Conservation (phyloP, 92 coral and sea anemone species). For the Porites evermanni region DNA sequence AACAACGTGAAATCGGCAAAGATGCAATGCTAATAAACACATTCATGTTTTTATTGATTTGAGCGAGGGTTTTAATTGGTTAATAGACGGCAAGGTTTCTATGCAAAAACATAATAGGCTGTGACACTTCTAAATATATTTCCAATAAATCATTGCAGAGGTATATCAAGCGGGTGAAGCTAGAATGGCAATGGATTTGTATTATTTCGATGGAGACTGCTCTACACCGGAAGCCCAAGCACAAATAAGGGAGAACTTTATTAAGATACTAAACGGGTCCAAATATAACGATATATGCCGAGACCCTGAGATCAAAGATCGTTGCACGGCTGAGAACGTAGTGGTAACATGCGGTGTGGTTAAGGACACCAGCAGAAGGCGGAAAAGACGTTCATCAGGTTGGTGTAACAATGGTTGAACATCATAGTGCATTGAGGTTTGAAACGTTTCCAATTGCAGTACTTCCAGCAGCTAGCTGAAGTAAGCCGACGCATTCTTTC, state of each 20-base stretch:
- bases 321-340: constrained; percentile 58
- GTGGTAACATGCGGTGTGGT: constrained; percentile 49
- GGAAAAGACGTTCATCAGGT: constrained; percentile 26
- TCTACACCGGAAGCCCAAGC: constrained; percentile 44
- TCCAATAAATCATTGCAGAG: constrained; percentile 19
- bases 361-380: not conserved
- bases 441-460: too few species aligned
- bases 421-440: too few species aligned
- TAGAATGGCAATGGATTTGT: constrained; percentile 50
- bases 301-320: constrained; percentile 32
- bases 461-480: too few species aligned
- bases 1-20: too few species aligned
- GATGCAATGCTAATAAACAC: too few species aligned
- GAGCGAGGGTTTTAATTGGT: too few species aligned
- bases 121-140: too few species aligned
- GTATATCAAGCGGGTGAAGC: constrained; percentile 32
- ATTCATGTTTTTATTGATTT: too few species aligned
- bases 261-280: constrained; percentile 48
- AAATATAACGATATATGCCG: too few species aligned
- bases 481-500: too few species aligned
- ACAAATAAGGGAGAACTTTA: constrained; percentile 62
- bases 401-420: not conserved
- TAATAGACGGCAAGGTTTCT: too few species aligned
- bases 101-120: too few species aligned
- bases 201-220: constrained; percentile 69